Evolutionary conservation across 1,140 invertebrate species (phyloP).

Genomic region (Aphidius gifuensis): DNA sequence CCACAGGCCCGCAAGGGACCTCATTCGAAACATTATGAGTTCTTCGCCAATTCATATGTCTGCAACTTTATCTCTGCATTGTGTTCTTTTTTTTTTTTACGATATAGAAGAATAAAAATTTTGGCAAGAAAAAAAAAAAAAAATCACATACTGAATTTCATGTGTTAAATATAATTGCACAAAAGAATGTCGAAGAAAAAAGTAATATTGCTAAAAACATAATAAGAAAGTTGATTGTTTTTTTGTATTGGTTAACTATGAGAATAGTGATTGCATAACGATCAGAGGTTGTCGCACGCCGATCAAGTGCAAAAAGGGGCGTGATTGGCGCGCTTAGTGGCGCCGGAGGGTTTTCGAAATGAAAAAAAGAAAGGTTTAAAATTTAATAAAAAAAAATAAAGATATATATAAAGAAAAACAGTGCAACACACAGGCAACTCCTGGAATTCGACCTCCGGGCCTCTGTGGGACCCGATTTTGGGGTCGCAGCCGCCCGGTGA

Average conservation of each 20-base stretch:
- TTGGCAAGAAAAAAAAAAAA: too few species aligned
- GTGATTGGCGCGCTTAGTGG: constrained; percentile 13
- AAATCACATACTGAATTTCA: too few species aligned
- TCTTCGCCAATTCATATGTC: constrained; percentile 20
- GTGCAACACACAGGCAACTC: constrained; percentile 42
- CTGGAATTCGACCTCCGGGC: constrained; percentile 50
- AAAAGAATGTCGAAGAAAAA: too few species aligned
- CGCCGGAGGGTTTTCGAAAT: constrained; percentile 11
- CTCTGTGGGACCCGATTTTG: constrained; percentile 42
- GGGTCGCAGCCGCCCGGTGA: constrained; percentile 51
- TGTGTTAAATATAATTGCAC: too few species aligned
- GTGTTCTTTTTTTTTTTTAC: constrained; percentile 9
- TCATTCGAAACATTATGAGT: constrained; percentile 33
- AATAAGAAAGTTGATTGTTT: too few species aligned
- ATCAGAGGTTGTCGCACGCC: too few species aligned
- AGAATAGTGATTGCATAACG: too few species aligned
- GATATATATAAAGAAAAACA: constrained; percentile 21
- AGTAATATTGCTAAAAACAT: too few species aligned
- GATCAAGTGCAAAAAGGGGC: constrained; percentile 5
- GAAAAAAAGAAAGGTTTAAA: background rate
- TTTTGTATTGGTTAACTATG: too few species aligned
- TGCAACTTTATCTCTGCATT: constrained; percentile 6
- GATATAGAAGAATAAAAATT: background rate
- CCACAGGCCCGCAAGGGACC: constrained; percentile 46
- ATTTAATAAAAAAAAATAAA: background rate